Percentiles rank a stretch among this genome's conserved stretches.
phyloP scores from a whole-genome alignment of 1,140 invertebrate genomes.

The Contarinia nasturtii region DNA sequence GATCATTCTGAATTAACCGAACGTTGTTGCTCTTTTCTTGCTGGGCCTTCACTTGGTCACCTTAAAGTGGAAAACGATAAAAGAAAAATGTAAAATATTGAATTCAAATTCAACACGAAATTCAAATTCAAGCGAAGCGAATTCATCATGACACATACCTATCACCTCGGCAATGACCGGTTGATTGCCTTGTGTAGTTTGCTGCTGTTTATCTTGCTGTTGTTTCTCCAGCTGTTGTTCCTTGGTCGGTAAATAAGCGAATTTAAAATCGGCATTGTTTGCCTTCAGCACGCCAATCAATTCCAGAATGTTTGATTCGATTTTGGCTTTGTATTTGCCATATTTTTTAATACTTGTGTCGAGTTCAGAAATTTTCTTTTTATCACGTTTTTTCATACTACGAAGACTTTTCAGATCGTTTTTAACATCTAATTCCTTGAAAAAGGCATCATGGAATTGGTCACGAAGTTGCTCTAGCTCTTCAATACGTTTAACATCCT shows the following conservation, averaged over 20 bases:
- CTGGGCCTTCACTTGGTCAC: not conserved
- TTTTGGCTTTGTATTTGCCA: slow-evolving; percentile 18
- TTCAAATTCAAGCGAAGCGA: not conserved
- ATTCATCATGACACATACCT: not conserved
- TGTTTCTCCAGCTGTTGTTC: slow-evolving; percentile 20
- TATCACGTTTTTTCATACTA: slow-evolving; percentile 19
- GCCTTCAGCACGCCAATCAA: slow-evolving; percentile 21
- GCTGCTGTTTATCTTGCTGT: slow-evolving; percentile 3
- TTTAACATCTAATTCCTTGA: slow-evolving; percentile 20
- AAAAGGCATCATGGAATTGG: slow-evolving; percentile 22
- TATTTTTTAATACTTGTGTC: slow-evolving; percentile 21
- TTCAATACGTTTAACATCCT: slow-evolving; percentile 20
- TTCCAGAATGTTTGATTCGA: slow-evolving; percentile 18
- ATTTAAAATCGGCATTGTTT: slow-evolving; percentile 19
- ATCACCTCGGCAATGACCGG: too few species aligned
- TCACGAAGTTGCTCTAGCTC: slow-evolving; percentile 18
- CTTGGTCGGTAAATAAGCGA: slow-evolving; percentile 21
- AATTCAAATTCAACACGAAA: too few species aligned
- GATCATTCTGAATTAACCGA: not conserved
- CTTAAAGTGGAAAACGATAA: too few species aligned
- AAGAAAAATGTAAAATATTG: too few species aligned
- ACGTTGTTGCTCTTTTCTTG: not conserved
- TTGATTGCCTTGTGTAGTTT: too few species aligned
- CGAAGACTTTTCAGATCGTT: slow-evolving; percentile 16
- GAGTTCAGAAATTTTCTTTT: slow-evolving; percentile 20